Percentiles rank a stretch among this genome's conserved stretches.
Evolutionary conservation across 1,140 invertebrate species (phyloP).

Genomic region (Trichomalopsis sarcophagae): DNA sequence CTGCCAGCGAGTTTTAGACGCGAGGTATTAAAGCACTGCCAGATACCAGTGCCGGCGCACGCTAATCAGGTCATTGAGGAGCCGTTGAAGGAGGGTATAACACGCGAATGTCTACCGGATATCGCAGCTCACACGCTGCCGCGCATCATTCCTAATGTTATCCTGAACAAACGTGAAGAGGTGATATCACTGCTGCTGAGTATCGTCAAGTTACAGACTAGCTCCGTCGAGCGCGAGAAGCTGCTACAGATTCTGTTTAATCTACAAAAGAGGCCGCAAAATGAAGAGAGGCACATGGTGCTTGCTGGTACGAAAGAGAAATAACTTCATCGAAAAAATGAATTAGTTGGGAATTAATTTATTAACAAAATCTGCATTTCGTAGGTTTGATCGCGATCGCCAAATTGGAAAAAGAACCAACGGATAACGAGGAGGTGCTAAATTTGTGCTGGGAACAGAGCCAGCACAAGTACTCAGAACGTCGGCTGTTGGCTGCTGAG

Average conservation of each 20-base stretch:
- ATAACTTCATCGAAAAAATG: neutral
- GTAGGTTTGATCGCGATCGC: conserved; percentile 79
- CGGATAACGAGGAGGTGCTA: conserved; percentile 82
- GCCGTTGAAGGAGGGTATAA: conserved; percentile 69
- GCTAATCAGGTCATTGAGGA: conserved; percentile 68
- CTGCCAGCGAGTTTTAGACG: conserved; percentile 76
- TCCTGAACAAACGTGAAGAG: conserved; percentile 83
- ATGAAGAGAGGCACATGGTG: conserved; percentile 82
- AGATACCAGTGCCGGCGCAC: conserved; percentile 64
- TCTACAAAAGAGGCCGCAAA: conserved; percentile 84
- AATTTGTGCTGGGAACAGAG: conserved; percentile 88
- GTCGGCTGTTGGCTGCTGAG: conserved; percentile 83
- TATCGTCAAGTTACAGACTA: conserved; percentile 79
- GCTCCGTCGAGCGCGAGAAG: conserved; percentile 79
- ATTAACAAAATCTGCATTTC: conserved; percentile 46
- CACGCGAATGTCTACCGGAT: conserved; percentile 69
- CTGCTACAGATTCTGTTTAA: conserved; percentile 84
- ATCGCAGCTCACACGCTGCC: conserved; percentile 75
- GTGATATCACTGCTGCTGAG: conserved; percentile 83
- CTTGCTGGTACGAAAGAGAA: conserved; percentile 74
- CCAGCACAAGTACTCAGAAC: conserved; percentile 83
- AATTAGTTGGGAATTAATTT: neutral
- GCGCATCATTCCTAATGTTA: conserved; percentile 82
- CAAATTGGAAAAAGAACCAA: conserved; percentile 74
- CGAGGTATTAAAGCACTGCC: conserved; percentile 73